Base-by-base conservation (phyloP, 2,797 vertebrate species). In the Discoglossus pictus region DNA sequence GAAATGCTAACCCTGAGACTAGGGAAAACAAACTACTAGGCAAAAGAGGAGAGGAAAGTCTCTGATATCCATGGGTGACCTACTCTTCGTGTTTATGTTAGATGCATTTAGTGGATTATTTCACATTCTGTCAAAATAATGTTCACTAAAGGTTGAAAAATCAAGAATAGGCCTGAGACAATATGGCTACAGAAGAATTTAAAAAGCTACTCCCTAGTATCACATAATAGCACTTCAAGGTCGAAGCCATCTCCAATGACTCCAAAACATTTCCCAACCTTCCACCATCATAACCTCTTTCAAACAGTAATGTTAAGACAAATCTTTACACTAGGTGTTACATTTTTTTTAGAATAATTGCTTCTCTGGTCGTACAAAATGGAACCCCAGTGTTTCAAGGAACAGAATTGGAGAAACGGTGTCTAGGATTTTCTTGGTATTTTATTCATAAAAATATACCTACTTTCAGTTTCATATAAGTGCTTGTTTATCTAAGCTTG, bases 1-100 rank as follows among this genome's bases (percentile, higher is more conserved):
- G 11, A 12, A 6, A 20, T 55, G n/a, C 24, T 56, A 16, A 50
- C 43, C 51, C 48, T 51, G 16, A 55, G 55, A 46, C 65, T 48
- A 10, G 16, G 17, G 25, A 18, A 34, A 35, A 31, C 42, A 70
- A 48, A 43, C 42, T 61, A 54, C 54, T 61, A 69, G 48, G 40
- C 38, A 31, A 20, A 36, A 21, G 6, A 42, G 54, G 16, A 59
- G 21, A 3, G 18, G 15, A 20, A 59, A 40, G 44, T 18, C 44
- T 18, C 25, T 2, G 5, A 3, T 34, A 24, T 68, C 13, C 27
- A 24, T 38, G 27, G 46, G 55, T 40, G 50, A 39, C 39, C 51
- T 55, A n/a, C 11, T n/a, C 31, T 36, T 34, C 25, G 36, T 17
- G 42, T 50, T 70, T 15, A 13, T 23, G 34, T 42, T 16, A 21